Conservation (phyloP, 2,797 vertebrate species). For the Hypotaenidia philippensis region DNA sequence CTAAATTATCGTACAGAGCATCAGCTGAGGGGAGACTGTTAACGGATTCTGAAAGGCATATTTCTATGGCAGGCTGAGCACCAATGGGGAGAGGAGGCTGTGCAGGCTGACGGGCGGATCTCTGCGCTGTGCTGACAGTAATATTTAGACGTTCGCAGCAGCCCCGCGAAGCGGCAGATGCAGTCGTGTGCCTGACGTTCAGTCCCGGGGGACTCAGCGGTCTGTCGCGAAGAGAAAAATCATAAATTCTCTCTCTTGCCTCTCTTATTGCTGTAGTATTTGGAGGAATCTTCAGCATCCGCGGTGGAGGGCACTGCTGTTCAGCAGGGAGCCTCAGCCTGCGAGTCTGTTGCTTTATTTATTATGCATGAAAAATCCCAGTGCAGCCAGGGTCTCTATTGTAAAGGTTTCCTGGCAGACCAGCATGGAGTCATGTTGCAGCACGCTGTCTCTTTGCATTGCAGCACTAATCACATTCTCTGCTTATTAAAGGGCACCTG, state of each 20-base stretch:
- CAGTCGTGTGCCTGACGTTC: slow-evolving; percentile 27
- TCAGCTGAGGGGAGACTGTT: background rate
- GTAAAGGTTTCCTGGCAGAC: slow-evolving; percentile 68
- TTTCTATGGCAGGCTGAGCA: slow-evolving; percentile 37
- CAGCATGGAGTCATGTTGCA: slow-evolving; percentile 72
- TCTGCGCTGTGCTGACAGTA: background rate
- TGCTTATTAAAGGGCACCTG: slow-evolving; percentile 71
- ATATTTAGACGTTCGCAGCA: slow-evolving; percentile 27
- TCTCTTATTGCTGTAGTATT: background rate
- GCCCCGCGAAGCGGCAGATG: background rate
- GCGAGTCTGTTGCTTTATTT: slow-evolving; percentile 52
- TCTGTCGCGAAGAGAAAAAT: slow-evolving; percentile 33
- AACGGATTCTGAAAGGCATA: background rate
- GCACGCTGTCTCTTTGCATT: slow-evolving; percentile 55
- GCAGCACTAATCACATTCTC: slow-evolving; percentile 60
- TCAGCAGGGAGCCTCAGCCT: slow-evolving; percentile 43
- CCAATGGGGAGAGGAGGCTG: background rate
- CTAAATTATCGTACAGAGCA: background rate
- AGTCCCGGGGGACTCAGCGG: background rate
- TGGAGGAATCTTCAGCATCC: background rate
- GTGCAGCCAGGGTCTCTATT: slow-evolving; percentile 34
- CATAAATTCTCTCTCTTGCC: background rate
- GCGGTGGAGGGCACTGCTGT: slow-evolving; percentile 51
- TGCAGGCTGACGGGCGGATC: background rate
- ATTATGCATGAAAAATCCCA: slow-evolving; percentile 73